Conservation (phyloP, 2,888 invertebrate species). For the Apodemia hepburni region DNA sequence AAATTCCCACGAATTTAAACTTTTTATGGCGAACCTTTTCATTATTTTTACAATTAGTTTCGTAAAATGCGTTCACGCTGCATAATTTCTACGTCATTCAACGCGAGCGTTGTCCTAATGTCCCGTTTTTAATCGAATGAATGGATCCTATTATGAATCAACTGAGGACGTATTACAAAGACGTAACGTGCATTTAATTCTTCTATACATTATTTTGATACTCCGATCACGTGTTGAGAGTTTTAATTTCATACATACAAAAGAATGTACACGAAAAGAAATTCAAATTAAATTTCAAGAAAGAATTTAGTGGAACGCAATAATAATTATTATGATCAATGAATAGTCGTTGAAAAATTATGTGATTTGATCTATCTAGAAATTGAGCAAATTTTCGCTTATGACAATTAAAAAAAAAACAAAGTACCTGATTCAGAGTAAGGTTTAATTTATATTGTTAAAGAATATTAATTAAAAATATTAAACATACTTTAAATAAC, state of each 20-base stretch:
- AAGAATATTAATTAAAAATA: too few species aligned
- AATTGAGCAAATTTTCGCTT: too few species aligned
- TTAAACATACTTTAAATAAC: too few species aligned
- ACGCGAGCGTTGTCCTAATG: conserved; percentile 36
- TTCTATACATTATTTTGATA: conserved; percentile 40
- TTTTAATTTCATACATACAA: conserved; percentile 15
- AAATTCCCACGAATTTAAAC: conserved; percentile 66
- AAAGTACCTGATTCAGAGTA: too few species aligned
- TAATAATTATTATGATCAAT: too few species aligned
- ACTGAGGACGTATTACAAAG: conserved; percentile 38
- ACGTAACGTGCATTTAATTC: conserved; percentile 54
- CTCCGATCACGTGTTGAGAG: conserved; percentile 35
- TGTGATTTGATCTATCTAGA: too few species aligned
- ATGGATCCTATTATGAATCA: conserved; percentile 39
- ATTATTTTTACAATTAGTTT: conserved; percentile 64
- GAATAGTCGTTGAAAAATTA: too few species aligned
- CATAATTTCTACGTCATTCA: conserved; percentile 59
- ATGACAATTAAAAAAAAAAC: too few species aligned
- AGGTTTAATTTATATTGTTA: too few species aligned
- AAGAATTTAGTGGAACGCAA: too few species aligned
- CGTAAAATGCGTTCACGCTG: conserved; percentile 74
- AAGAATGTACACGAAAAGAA: conserved; percentile 16
- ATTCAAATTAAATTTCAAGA: background rate
- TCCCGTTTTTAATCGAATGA: conserved; percentile 55
- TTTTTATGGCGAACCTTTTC: conserved; percentile 48